Percentiles rank a stretch among this genome's conserved stretches.
These are phyloP conservation scores for Phrynosoma platyrhinos DNA, from an alignment of 2,113 vertebrate genomes.

Conservation along the genomic window DNA sequence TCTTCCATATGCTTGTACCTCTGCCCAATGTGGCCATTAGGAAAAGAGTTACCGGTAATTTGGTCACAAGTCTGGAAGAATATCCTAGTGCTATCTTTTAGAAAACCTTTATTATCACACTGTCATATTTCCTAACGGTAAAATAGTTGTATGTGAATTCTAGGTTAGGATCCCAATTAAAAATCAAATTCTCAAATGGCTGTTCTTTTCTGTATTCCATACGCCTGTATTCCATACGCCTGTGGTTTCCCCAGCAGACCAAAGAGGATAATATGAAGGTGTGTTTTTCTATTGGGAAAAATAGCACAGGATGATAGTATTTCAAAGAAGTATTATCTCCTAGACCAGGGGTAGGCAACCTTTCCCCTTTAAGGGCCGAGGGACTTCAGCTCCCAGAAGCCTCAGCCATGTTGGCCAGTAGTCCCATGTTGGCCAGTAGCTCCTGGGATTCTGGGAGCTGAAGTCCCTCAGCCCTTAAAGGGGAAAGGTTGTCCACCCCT, in stretches of 20 bases:
- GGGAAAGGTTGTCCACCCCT: too few relatives aligned
- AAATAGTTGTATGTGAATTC: not conserved
- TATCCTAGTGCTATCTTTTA: not conserved
- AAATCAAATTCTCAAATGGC: not conserved
- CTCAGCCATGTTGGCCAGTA: too few relatives aligned
- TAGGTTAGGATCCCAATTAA: not conserved
- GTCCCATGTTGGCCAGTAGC: too few relatives aligned
- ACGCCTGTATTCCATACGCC: not conserved
- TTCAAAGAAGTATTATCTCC: not conserved
- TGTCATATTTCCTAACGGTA: conserved; percentile 17
- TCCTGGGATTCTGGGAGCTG: too few relatives aligned
- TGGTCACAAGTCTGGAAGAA: not conserved
- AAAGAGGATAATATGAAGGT: not conserved
- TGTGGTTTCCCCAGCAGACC: not conserved
- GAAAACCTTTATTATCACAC: not conserved
- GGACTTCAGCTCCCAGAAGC: too few relatives aligned
- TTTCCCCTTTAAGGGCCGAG: too few relatives aligned
- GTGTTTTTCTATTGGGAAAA: not conserved
- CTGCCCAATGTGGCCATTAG: not conserved
- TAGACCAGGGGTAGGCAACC: too few relatives aligned
- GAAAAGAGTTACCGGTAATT: not conserved
- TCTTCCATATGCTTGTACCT: not conserved
- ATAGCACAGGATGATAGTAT: not conserved
- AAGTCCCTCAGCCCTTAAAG: too few relatives aligned
- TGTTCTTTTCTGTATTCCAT: not conserved